Evolutionary conservation across 64 coral and sea anemone species (phyloP).

Genomic region (Hydrozoanthus tunicans): DNA sequence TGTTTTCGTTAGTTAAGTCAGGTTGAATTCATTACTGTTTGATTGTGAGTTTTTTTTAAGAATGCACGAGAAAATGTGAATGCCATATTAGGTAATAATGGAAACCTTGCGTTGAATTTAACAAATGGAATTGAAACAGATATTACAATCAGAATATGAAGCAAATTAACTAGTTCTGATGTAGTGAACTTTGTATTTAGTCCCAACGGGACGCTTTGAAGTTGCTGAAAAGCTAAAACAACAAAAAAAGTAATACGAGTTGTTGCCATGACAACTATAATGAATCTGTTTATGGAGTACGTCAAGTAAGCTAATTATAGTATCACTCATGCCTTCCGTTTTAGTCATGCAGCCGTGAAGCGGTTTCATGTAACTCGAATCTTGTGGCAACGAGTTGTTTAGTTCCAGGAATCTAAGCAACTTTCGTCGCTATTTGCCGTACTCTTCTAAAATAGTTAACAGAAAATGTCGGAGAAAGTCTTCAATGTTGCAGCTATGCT

Average conservation of each 20-base stretch:
- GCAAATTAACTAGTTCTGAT: too few relatives aligned
- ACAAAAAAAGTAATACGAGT: neutral
- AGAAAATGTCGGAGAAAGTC: slow-evolving; percentile 13
- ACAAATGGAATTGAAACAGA: too few relatives aligned
- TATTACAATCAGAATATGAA: too few relatives aligned
- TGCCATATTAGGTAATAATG: too few relatives aligned
- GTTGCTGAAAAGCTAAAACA: neutral
- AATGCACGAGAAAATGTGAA: too few relatives aligned
- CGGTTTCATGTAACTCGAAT: too few relatives aligned
- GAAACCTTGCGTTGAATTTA: too few relatives aligned
- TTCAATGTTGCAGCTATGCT: slow-evolving; percentile 27
- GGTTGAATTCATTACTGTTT: too few relatives aligned
- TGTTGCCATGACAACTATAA: neutral
- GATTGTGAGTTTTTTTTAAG: too few relatives aligned
- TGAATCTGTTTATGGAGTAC: neutral
- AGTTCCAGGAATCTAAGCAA: neutral
- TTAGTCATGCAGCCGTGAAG: too few relatives aligned
- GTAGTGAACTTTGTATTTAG: too few relatives aligned
- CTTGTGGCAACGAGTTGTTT: neutral
- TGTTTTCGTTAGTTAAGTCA: neutral
- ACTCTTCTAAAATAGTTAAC: neutral
- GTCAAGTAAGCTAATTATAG: neutral
- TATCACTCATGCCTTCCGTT: neutral
- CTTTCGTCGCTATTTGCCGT: too few relatives aligned
- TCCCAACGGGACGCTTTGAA: neutral